These are phyloP conservation scores for Scartelaos histophorus DNA, from an alignment of 2,113 vertebrate genomes.

Conservation along the genomic window DNA sequence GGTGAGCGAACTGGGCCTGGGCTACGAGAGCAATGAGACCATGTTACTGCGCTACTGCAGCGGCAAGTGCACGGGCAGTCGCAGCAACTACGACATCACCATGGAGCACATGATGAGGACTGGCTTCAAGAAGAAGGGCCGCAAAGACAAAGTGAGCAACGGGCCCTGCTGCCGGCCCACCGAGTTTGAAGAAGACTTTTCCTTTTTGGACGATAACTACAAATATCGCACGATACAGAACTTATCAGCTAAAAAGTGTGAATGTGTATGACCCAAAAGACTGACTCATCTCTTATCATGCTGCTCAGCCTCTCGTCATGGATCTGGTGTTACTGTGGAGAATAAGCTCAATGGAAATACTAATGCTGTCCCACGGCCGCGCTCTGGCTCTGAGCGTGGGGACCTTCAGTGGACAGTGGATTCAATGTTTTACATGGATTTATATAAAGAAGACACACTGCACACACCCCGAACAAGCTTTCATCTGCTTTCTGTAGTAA, in stretches of 20 bases:
- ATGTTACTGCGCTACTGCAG: conserved; percentile 93
- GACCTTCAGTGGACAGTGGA: conserved; percentile 19
- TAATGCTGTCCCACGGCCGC: conserved; percentile 16
- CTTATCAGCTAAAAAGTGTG: conserved; percentile 90
- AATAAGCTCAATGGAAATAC: conserved; percentile 35
- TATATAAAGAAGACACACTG: conserved; percentile 36
- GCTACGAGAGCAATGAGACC: conserved; percentile 90
- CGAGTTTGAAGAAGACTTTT: conserved; percentile 87
- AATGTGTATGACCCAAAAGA: conserved; percentile 85
- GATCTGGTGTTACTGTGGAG: conserved; percentile 34
- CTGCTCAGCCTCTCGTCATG: conserved; percentile 48
- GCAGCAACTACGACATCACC: conserved; percentile 89
- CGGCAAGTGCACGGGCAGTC: conserved; percentile 81
- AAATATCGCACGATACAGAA: conserved; percentile 88
- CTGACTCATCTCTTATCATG: conserved; percentile 13
- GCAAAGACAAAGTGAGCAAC: conserved; percentile 81
- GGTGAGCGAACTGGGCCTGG: conserved; percentile 90
- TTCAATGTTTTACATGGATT: conserved; percentile 3
- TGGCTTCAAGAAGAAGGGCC: conserved; percentile 74
- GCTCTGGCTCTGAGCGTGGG: conserved; percentile 19
- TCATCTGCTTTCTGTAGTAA: conserved; percentile 68
- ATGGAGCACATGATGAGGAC: conserved; percentile 82
- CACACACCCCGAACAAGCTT: conserved; percentile 34
- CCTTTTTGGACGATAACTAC: conserved; percentile 86
- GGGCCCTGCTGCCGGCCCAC: conserved; percentile 90